A percentile compares a stretch with the other conserved stretches of the same genome.
phyloP scores from a whole-genome alignment of 2,888 invertebrate genomes.

The Trichopoda pennipes region DNA sequence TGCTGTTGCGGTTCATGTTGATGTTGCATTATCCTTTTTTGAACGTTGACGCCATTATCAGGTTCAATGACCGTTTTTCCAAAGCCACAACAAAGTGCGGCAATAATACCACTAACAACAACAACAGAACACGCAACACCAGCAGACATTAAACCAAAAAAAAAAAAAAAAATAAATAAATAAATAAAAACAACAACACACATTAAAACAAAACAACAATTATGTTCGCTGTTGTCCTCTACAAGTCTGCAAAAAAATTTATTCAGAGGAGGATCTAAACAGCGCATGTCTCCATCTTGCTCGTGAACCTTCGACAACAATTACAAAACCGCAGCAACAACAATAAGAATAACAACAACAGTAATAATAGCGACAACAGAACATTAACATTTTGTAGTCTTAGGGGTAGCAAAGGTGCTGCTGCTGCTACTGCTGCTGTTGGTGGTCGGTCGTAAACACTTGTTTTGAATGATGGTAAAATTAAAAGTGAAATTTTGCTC shows the following conservation, averaged over 20 bases:
- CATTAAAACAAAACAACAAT: conserved; percentile 67
- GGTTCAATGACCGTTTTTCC: conserved; percentile 76
- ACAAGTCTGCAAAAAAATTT: conserved; percentile 61
- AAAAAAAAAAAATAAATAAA: too few species aligned
- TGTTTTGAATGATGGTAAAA: conserved; percentile 76
- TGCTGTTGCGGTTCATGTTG: conserved; percentile 47
- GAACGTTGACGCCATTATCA: conserved; percentile 67
- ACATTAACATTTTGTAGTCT: conserved; percentile 7
- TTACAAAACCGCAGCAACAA: conserved; percentile 54
- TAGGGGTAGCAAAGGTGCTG: neutral
- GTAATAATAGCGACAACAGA: neutral
- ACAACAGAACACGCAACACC: conserved; percentile 56
- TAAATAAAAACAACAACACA: conserved; percentile 69
- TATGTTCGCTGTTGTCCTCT: conserved; percentile 48
- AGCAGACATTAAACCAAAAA: conserved; percentile 51
- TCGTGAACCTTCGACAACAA: conserved; percentile 72
- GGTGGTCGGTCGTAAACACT: conserved; percentile 44
- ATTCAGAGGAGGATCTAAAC: conserved; percentile 45
- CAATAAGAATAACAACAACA: neutral
- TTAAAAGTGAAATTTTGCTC: conserved; percentile 80
- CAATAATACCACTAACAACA: conserved; percentile 70
- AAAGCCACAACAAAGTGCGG: conserved; percentile 66
- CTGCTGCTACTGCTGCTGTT: neutral
- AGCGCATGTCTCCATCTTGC: conserved; percentile 72
- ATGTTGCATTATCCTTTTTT: conserved; percentile 58